Conservation (phyloP, 2,797 vertebrate species). For the Pristis pectinata region DNA sequence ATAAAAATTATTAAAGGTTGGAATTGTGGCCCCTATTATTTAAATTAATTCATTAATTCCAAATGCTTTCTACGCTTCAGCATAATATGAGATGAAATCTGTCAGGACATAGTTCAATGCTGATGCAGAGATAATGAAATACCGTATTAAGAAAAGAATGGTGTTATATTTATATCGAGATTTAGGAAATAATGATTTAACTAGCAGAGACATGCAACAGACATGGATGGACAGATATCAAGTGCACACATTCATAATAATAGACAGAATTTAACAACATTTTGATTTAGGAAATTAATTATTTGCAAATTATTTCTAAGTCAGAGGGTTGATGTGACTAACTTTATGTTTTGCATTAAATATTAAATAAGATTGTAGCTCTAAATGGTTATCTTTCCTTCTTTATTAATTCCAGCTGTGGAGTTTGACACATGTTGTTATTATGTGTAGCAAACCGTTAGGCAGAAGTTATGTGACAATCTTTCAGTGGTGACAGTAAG, state of each 20-base stretch:
- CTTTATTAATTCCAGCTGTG: constrained; percentile 89
- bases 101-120: background rate
- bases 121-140: background rate
- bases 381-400: constrained; percentile 81
- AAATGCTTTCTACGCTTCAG: background rate
- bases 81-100: background rate
- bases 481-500: background rate
- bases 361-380: constrained; percentile 19
- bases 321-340: background rate
- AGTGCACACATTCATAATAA: background rate
- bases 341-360: constrained; percentile 31
- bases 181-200: constrained; percentile 6
- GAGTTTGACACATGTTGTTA: constrained; percentile 70
- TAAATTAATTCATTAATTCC: constrained; percentile 12
- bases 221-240: background rate
- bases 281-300: background rate
- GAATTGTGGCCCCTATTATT: background rate
- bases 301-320: background rate
- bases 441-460: constrained; percentile 47
- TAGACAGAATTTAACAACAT: background rate
- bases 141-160: background rate
- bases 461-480: constrained; percentile 1
- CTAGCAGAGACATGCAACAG: background rate
- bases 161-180: background rate
- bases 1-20: constrained; percentile 13